Conservation (phyloP, 2,113 vertebrate species). For the Herpetotheres cachinnans region DNA sequence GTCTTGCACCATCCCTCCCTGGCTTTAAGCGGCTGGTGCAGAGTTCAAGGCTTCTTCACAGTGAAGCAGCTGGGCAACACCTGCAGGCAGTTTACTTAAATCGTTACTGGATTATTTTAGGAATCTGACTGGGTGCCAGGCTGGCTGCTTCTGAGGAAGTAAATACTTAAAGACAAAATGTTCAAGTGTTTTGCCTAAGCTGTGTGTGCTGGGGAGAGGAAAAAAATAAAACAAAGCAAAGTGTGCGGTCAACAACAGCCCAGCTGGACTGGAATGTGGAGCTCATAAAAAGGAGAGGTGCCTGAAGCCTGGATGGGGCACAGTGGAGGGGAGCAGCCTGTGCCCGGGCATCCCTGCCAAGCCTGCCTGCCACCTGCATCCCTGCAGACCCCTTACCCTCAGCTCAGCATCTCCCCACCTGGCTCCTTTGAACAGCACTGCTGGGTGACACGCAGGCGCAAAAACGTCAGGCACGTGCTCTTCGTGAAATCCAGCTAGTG, state of each 20-base stretch:
- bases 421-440: neutral
- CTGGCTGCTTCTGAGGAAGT: constrained; percentile 25
- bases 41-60: neutral
- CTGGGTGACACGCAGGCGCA: rapidly evolving
- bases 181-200: constrained; percentile 10
- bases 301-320: neutral
- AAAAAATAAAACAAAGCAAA: neutral
- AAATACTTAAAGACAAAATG: constrained; percentile 35
- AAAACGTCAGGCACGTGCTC: neutral
- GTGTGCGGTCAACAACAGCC: neutral
- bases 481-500: neutral
- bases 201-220: neutral
- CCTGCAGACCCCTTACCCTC: neutral
- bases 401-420: neutral
- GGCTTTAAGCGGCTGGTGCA: neutral
- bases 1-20: neutral
- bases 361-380: neutral
- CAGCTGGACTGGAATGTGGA: neutral
- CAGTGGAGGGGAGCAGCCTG: neutral
- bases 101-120: neutral
- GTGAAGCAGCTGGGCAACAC: constrained; percentile 4
- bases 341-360: neutral
- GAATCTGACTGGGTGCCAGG: constrained; percentile 22
- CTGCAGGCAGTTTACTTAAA: constrained; percentile 22
- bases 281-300: neutral